These are phyloP conservation scores for Trichogramma dendrolimi DNA, from an alignment of 2,888 invertebrate genomes.

Conservation along the genomic window DNA sequence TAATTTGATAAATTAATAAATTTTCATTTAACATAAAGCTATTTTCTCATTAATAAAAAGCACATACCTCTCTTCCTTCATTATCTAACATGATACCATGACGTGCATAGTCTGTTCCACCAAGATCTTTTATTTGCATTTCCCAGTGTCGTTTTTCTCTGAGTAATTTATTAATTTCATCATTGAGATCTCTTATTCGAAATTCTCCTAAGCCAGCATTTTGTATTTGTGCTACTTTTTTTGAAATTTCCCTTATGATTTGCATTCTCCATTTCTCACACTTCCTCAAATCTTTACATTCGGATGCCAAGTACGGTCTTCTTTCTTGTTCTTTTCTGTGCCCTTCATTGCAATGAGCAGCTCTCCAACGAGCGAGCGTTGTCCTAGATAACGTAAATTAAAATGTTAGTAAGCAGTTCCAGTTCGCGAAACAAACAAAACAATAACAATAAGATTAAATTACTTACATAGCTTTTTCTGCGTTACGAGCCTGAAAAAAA, in stretches of 20 bases:
- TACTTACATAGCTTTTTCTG: slow-evolving; percentile 70
- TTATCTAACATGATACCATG: slow-evolving; percentile 92
- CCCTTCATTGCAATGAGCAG: slow-evolving; percentile 88
- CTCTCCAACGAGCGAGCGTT: slow-evolving; percentile 95
- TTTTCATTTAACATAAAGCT: background rate
- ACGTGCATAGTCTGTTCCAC: slow-evolving; percentile 89
- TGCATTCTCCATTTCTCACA: slow-evolving; percentile 96
- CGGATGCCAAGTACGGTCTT: slow-evolving; percentile 89
- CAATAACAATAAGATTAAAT: slow-evolving; percentile 27
- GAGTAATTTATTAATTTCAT: slow-evolving; percentile 97
- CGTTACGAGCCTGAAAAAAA: slow-evolving; percentile 61
- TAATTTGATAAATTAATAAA: background rate
- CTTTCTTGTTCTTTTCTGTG: slow-evolving; percentile 76
- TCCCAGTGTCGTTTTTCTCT: slow-evolving; percentile 98
- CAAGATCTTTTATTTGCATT: slow-evolving; percentile 88
- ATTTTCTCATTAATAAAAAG: background rate
- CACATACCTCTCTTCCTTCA: slow-evolving; percentile 74
- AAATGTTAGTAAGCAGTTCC: slow-evolving; percentile 10
- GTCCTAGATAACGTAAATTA: slow-evolving; percentile 65
- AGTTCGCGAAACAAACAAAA: background rate
- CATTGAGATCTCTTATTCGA: slow-evolving; percentile 94
- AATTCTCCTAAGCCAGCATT: slow-evolving; percentile 99
- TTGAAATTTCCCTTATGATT: slow-evolving; percentile 94
- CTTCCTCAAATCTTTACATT: slow-evolving; percentile 86
- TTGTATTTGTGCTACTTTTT: slow-evolving; percentile 98